phyloP scores from a whole-genome alignment of 2,797 vertebrate species.

The Pangasius mekongensis region DNA sequence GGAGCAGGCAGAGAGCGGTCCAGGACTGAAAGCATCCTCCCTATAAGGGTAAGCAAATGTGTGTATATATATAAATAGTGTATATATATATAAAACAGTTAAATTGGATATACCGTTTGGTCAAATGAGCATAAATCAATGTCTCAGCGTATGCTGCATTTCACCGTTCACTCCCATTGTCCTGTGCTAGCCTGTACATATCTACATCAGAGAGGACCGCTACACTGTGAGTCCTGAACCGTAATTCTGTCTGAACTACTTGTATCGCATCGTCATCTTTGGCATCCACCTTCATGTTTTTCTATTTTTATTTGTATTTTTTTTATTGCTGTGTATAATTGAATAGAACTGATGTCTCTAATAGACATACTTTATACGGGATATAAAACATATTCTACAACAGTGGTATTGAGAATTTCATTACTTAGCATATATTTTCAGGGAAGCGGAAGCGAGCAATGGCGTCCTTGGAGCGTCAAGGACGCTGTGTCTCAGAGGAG shows the following conservation, averaged over 20 bases:
- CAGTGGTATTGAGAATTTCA: not conserved
- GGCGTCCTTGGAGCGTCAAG: conserved; percentile 75
- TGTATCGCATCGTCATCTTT: not conserved
- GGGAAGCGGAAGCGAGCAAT: conserved; percentile 55
- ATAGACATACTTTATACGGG: no score
- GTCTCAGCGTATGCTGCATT: not conserved
- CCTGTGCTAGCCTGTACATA: not conserved
- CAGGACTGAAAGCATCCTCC: not conserved
- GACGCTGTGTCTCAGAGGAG: conserved; percentile 59
- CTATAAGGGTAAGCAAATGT: conserved; percentile 28
- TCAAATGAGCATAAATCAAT: not conserved
- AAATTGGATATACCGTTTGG: not conserved
- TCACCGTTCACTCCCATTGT: not conserved
- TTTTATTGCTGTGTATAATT: not conserved
- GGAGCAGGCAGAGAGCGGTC: not conserved
- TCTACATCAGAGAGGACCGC: not conserved
- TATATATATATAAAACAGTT: not conserved
- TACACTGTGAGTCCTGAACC: not conserved
- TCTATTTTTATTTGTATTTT: not conserved
- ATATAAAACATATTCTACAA: not conserved
- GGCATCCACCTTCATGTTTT: not conserved
- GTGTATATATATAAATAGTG: no score
- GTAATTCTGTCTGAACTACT: not conserved
- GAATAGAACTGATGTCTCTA: not conserved
- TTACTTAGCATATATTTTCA: not conserved